Evolutionary conservation across 2,888 invertebrate species (phyloP).

Genomic region (Xylocampa areola): DNA sequence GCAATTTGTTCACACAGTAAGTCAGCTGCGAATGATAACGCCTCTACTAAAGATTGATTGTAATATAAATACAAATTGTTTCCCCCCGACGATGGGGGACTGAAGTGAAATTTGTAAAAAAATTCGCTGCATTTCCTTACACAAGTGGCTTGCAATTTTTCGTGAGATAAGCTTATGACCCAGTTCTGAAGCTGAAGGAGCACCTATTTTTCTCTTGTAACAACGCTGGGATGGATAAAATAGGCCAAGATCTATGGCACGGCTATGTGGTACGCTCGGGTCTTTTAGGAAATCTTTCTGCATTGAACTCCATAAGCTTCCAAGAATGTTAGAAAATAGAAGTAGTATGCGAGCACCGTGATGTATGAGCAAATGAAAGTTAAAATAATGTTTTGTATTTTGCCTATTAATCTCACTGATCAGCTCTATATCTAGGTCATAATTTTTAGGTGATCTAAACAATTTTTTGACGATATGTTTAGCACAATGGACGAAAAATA

Average conservation of each 20-base stretch:
- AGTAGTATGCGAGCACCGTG: too few species aligned
- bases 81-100: conserved; percentile 25
- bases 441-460: too few species aligned
- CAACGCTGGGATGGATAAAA: conserved; percentile 21
- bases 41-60: conserved; percentile 65
- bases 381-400: too few species aligned
- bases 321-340: too few species aligned
- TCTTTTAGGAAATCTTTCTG: too few species aligned
- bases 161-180: conserved; percentile 53
- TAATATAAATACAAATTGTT: conserved; percentile 61
- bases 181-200: conserved; percentile 35
- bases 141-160: conserved; percentile 45
- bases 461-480: too few species aligned
- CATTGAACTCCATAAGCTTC: too few species aligned
- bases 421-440: too few species aligned
- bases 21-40: conserved; percentile 75
- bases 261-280: too few species aligned
- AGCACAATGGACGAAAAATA: too few species aligned
- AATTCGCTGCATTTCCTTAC: conserved; percentile 51
- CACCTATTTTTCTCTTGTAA: conserved; percentile 44
- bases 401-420: too few species aligned
- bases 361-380: too few species aligned
- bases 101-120: conserved; percentile 48
- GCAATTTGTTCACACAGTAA: conserved; percentile 71
- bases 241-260: conserved; percentile 49